Percentiles rank a stretch among this genome's conserved stretches.
Conservation (phyloP, 1,140 invertebrate species). For the Drosophila eugracilis region DNA sequence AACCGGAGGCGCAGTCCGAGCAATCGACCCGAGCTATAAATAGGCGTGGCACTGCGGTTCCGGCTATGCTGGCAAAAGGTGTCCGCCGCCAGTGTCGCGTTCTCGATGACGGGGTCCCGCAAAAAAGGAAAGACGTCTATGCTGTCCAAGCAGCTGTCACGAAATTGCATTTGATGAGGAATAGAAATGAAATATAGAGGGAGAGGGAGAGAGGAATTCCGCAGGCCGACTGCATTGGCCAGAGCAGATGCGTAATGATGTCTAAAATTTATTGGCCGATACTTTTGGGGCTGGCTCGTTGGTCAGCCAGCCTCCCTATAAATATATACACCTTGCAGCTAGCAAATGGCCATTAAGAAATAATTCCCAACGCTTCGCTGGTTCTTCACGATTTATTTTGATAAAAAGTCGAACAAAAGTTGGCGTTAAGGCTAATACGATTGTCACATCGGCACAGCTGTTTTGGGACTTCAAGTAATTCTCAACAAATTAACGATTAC, state of each 20-base stretch:
- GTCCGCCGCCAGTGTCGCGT: slow-evolving; percentile 70
- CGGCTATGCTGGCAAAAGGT: slow-evolving; percentile 77
- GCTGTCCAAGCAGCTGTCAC: slow-evolving; percentile 82
- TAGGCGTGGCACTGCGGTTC: slow-evolving; percentile 67
- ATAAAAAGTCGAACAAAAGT: slow-evolving; percentile 78
- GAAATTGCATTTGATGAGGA: slow-evolving; percentile 54
- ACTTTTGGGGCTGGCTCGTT: slow-evolving; percentile 73
- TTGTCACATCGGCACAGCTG: slow-evolving; percentile 20
- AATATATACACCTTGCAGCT: slow-evolving; percentile 47
- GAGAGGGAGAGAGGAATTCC: slow-evolving; percentile 11
- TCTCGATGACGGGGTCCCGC: slow-evolving; percentile 81
- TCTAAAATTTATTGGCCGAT: slow-evolving; percentile 80
- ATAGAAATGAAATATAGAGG: background rate
- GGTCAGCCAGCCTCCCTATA: slow-evolving; percentile 59
- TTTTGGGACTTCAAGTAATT: slow-evolving; percentile 12
- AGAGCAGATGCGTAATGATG: slow-evolving; percentile 65
- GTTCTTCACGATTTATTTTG: slow-evolving; percentile 79
- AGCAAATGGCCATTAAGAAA: slow-evolving; percentile 59
- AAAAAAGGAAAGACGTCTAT: slow-evolving; percentile 84
- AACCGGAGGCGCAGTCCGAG: slow-evolving; percentile 73
- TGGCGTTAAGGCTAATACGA: slow-evolving; percentile 68
- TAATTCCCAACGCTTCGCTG: slow-evolving; percentile 47
- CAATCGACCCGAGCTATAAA: slow-evolving; percentile 77
- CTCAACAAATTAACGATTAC: too few species aligned
- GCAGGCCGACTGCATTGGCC: slow-evolving; percentile 24